phyloP scores from a whole-genome alignment of 1,140 invertebrate species.

The Drosophila punjabiensis region DNA sequence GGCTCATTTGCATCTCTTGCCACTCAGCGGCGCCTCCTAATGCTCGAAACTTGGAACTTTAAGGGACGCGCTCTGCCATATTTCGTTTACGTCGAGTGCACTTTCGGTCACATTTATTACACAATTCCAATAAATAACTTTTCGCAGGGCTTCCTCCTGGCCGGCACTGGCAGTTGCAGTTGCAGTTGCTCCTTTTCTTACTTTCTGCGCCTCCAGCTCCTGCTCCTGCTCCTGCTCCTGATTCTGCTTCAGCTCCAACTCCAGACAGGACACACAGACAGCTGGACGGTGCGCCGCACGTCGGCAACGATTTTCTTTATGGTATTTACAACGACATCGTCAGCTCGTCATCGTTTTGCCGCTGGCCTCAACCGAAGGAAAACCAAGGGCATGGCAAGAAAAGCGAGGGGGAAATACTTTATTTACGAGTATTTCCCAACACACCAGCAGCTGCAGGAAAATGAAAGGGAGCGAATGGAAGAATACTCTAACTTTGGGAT shows the following conservation, averaged over 20 bases:
- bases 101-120: conserved; percentile 79
- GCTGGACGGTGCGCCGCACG: conserved; percentile 35
- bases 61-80: conserved; percentile 38
- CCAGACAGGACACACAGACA: conserved; percentile 3
- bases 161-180: conserved; percentile 27
- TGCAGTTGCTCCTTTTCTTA: conserved; percentile 12
- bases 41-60: conserved; percentile 5
- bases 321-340: conserved; percentile 78
- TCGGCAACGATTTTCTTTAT: conserved; percentile 77
- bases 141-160: conserved; percentile 66
- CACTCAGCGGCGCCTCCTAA: conserved; percentile 11
- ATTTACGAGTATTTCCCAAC: conserved; percentile 42
- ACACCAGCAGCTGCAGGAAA: conserved; percentile 3
- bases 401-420: conserved; percentile 20
- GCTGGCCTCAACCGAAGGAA: conserved; percentile 47
- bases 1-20: conserved; percentile 36
- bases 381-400: conserved; percentile 17
- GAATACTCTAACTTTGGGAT: neutral
- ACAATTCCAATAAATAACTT: conserved; percentile 82
- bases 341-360: conserved; percentile 76
- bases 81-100: conserved; percentile 77
- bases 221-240: too few relatives aligned
- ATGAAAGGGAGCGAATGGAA: neutral
- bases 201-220: neutral
- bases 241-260: conserved; percentile 21